These are phyloP conservation scores for Nycticebus coucang DNA, from an alignment of 2,113 vertebrate genomes.

Conservation along the genomic window DNA sequence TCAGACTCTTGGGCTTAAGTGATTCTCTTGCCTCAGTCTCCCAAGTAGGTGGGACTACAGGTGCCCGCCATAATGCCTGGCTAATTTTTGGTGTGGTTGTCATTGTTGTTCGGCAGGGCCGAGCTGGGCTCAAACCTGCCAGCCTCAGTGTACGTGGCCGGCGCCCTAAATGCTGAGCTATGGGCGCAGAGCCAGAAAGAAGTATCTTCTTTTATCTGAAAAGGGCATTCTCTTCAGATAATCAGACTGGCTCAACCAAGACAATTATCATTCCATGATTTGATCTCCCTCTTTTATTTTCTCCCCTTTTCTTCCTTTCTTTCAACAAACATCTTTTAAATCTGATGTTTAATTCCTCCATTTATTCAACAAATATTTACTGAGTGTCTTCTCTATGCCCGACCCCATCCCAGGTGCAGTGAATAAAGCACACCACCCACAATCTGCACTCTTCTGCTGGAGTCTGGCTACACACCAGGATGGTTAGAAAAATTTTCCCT, in stretches of 20 bases:
- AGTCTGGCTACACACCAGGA: neutral
- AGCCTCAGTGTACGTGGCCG: too few relatives aligned
- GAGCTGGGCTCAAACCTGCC: too few relatives aligned
- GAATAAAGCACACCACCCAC: neutral
- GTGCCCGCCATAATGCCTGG: too few relatives aligned
- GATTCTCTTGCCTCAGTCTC: too few relatives aligned
- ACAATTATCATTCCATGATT: neutral
- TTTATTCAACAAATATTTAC: neutral
- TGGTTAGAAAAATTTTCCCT: neutral
- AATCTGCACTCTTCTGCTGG: neutral
- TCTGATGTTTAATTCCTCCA: neutral
- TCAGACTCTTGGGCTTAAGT: too few relatives aligned
- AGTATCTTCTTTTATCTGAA: neutral
- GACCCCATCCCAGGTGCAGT: neutral
- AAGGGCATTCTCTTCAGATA: neutral
- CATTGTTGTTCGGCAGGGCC: too few relatives aligned
- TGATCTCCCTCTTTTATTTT: slow-evolving; percentile 1
- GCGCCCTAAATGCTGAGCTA: too few relatives aligned
- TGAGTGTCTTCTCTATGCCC: neutral
- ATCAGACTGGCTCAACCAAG: slow-evolving; percentile 3
- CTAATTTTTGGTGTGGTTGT: too few relatives aligned
- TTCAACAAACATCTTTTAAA: slow-evolving; percentile 11
- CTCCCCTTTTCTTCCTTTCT: neutral
- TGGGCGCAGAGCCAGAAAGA: too few relatives aligned
- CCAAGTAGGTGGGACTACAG: too few relatives aligned